These are phyloP conservation scores for Acrobasis repandana DNA, from an alignment of 2,888 invertebrate genomes.

Conservation along the genomic window DNA sequence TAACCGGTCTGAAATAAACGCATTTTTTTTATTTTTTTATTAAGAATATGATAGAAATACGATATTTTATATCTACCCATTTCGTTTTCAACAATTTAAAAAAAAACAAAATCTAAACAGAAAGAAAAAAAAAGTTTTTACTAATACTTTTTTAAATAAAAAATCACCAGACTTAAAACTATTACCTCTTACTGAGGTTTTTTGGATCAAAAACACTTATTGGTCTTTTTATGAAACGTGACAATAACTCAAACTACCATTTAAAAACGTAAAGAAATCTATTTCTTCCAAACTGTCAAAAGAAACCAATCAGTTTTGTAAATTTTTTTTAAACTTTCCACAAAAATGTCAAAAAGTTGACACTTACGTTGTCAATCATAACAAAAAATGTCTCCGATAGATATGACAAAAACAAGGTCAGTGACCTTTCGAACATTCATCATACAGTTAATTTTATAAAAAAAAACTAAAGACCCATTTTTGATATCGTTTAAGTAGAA, in stretches of 20 bases:
- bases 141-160: neutral
- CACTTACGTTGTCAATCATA: slow-evolving; percentile 14
- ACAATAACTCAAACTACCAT: neutral
- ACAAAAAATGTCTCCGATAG: slow-evolving; percentile 8
- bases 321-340: neutral
- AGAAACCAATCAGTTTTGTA: neutral
- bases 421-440: slow-evolving; percentile 7
- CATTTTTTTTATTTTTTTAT: no score
- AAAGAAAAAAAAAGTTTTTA: neutral
- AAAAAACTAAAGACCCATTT: slow-evolving; percentile 1
- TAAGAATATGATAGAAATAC: no score
- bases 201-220: neutral
- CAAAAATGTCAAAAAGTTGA: slow-evolving; percentile 9
- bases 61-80: no score
- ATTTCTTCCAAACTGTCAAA: neutral
- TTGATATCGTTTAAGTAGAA: slow-evolving; percentile 8
- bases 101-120: no score
- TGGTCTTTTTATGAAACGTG: neutral
- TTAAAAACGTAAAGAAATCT: neutral
- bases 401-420: slow-evolving; percentile 1
- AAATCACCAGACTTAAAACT: neutral
- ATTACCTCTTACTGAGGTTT: no score
- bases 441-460: slow-evolving; percentile 11
- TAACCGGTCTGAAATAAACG: no score
- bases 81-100: no score